Evolutionary conservation across 2,113 vertebrate genomes (phyloP), one percentile per base, ranked within the genome.

Genomic region (Psophia crepitans): DNA sequence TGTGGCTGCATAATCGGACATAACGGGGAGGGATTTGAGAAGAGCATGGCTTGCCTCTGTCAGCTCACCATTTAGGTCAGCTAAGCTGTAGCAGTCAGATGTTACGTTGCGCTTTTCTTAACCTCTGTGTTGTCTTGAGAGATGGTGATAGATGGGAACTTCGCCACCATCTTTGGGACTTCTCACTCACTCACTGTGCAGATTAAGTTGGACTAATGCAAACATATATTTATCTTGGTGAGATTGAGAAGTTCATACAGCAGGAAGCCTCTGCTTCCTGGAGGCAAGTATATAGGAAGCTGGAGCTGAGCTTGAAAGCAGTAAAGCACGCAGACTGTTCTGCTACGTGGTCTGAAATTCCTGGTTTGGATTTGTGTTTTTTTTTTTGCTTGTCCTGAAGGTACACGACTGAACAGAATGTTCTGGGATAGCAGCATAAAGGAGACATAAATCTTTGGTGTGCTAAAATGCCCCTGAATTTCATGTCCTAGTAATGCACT

Each of bases 401-500:
- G 27, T 68, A 51, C 18, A 7, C 54, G 69, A 39, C 53, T 79
- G 56, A 82, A 76, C 6, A 44, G 30, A 26, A 8, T 1, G 1
- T 79, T 85, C 33, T 51, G n/a, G 27, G 21, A 11, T 68, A 3
- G 1, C 33, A 79, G 48, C 17, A 17, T 33, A 35, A 56, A 78
- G 28, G 48, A 68, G 46, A 14, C 24, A 10, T 41, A 27, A 76
- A 0, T 35, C 51, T 71, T 28, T 14, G 3, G 8, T 44, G 30
- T 2, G 5, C 28, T 84, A 41, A 41, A 78, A 56, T 44, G 32
- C 12, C 27, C 27, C 35, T 39, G 41, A 70, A 49, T 81, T 77
- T 91, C 10, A 32, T 8, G 2, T 12, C 51, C 23, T 37, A 43
- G 8, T 53, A 49, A 37, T 22, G 24, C 0, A 0, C 22, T 84